Conservation (phyloP, 2,113 vertebrate genomes). For the Oplegnathus fasciatus region DNA sequence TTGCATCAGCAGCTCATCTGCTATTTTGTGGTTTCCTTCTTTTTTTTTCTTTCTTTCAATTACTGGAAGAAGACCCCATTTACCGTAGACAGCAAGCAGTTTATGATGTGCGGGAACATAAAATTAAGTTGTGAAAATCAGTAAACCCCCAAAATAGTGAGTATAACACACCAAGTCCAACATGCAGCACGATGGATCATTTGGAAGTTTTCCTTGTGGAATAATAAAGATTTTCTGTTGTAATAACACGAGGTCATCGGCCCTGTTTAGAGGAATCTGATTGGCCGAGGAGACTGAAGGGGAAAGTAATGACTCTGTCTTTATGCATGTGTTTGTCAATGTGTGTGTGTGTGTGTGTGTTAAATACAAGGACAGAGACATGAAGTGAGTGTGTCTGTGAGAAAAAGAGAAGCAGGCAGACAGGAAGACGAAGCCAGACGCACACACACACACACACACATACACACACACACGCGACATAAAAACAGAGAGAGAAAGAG, state of each 20-base stretch:
- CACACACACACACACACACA: neutral
- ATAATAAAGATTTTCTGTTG: neutral
- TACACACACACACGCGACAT: neutral
- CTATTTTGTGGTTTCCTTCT: neutral
- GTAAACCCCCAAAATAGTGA: neutral
- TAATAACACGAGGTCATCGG: neutral
- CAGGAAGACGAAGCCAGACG: conserved; percentile 22
- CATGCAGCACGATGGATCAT: neutral
- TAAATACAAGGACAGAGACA: neutral
- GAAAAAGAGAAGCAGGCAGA: conserved; percentile 39
- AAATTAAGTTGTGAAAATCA: neutral
- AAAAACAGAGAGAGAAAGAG: conserved; percentile 18
- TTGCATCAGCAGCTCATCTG: neutral
- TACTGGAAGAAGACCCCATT: neutral
- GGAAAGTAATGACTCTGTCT: neutral
- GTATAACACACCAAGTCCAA: neutral
- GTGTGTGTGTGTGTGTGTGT: conserved; percentile 12
- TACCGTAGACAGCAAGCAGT: neutral
- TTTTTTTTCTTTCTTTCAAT: neutral
- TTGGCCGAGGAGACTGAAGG: neutral
- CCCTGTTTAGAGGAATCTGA: neutral
- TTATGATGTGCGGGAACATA: neutral
- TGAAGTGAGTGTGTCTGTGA: neutral
- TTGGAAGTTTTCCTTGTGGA: neutral
- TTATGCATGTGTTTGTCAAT: neutral